Evolutionary conservation across 37 sponge, comb jelly and placozoan species (phyloP).

Genomic region (Halichondria panicea): DNA sequence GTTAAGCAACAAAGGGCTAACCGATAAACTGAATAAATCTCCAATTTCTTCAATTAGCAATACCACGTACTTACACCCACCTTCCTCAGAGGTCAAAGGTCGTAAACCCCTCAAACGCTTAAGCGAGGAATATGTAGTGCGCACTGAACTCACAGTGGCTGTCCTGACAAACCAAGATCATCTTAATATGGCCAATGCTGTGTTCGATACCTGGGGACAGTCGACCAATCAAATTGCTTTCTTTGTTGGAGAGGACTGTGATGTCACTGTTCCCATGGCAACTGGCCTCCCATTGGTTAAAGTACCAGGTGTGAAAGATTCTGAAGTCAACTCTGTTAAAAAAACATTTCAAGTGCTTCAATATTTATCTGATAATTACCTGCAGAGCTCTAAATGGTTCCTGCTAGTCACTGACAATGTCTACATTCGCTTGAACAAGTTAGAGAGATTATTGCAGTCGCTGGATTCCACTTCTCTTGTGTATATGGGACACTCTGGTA

Average conservation of each 20-base stretch:
- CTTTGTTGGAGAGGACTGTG: conserved; percentile 59
- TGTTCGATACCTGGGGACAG: conserved; percentile 67
- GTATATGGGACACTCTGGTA: conserved; percentile 54
- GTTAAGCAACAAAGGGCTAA: background rate
- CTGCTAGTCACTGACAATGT: conserved; percentile 50
- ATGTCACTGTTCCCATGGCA: background rate
- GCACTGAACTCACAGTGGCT: conserved; percentile 44
- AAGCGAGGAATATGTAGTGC: conserved; percentile 1
- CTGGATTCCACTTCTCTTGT: conserved; percentile 40
- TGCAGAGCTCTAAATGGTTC: conserved; percentile 60
- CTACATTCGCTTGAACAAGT: conserved; percentile 34
- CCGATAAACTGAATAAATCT: background rate
- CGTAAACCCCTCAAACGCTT: background rate
- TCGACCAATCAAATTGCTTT: conserved; percentile 43
- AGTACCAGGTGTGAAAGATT: conserved; percentile 34
- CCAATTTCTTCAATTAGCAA: background rate
- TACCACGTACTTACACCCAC: too few relatives aligned
- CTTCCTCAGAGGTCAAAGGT: background rate
- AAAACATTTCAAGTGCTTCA: conserved; percentile 47
- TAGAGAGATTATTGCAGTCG: conserved; percentile 18
- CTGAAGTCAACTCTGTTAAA: background rate
- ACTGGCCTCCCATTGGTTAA: conserved; percentile 52
- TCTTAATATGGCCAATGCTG: conserved; percentile 31
- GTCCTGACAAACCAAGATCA: conserved; percentile 50
- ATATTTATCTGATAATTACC: conserved; percentile 60